Base-by-base conservation (phyloP, 1,140 invertebrate species). In the Drosophila lacertosa region DNA sequence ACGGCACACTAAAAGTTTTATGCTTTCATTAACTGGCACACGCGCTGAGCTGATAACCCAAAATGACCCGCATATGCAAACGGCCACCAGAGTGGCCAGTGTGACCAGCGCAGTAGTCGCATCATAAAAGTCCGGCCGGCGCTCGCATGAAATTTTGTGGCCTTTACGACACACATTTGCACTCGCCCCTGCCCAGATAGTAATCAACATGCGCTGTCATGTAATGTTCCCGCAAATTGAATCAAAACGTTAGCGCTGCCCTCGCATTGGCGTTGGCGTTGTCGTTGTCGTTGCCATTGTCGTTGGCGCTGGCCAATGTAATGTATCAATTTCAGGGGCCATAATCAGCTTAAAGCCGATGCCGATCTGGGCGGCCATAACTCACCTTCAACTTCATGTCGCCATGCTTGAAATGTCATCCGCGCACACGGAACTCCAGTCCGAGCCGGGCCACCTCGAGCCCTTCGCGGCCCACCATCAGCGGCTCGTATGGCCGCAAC, bases 301-400 rank as follows among this genome's bases (percentile, higher is more conserved):
- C 50, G 62, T 13, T 32, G 60, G 42, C 24, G 35, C n/a, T 32
- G 59, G 55, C 53, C 59, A 32, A 48, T 54, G 65, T 77, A 75
- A 86, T 81, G 82, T 88, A 77, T 81, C 82, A 84, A 81, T 81
- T 77, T 81, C 60, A 51, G 73, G 39, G 70, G 50, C 47, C 47
- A 54, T 81, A 81, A 86, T 81, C 82, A 77, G 77, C 62, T 86
- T 88, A 88, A 66, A 59, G 48, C 55, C 47, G 33, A 45, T 16
- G 48, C 55, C 47, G 33, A 45, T 16, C 33, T 29, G 18, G 24
- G n/a, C 10, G 18, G n/a, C 37, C 32, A 66, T 57, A 72, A 74
- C 89, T 91, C 76, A 94, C 93, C 91, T 97, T 97, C 71, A 97
- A 93, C 91, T 97, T 97, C 92, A 97, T 94, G 90, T 97, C 96